Conservation (phyloP, 2,797 vertebrate genomes). For the Xiphophorus birchmanni region DNA sequence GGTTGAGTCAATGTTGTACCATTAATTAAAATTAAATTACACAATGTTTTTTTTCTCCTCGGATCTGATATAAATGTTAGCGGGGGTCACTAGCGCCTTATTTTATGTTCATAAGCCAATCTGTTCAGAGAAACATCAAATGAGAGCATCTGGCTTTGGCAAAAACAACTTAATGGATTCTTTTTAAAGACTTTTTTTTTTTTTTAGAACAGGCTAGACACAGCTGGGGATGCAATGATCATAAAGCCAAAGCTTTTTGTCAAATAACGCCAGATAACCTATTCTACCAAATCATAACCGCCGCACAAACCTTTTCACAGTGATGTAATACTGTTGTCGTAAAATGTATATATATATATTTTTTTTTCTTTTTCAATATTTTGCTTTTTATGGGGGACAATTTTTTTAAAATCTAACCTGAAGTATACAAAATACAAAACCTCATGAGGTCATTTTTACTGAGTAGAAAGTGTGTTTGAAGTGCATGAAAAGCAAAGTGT, state of each 20-base stretch:
- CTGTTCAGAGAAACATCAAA: conserved; percentile 4
- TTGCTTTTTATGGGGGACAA: neutral
- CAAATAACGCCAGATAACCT: neutral
- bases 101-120: neutral
- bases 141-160: conserved; percentile 6
- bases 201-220: neutral
- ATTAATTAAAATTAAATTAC: conserved; percentile 18
- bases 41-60: neutral
- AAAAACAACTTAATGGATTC: conserved; percentile 1
- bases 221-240: conserved; percentile 4
- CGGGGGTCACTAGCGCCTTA: neutral
- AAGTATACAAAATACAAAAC: neutral
- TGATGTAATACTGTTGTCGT: neutral
- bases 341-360: too few species aligned
- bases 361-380: neutral
- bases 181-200: neutral
- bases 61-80: conserved; percentile 7
- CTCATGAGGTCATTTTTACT: neutral
- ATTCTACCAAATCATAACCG: neutral
- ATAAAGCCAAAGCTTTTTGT: neutral
- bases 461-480: neutral
- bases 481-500: neutral
- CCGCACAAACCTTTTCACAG: neutral
- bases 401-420: neutral
- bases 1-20: conserved; percentile 17